Evolutionary conservation across 2,888 invertebrate species (phyloP).

Genomic region (Drosophila anomelani): DNA sequence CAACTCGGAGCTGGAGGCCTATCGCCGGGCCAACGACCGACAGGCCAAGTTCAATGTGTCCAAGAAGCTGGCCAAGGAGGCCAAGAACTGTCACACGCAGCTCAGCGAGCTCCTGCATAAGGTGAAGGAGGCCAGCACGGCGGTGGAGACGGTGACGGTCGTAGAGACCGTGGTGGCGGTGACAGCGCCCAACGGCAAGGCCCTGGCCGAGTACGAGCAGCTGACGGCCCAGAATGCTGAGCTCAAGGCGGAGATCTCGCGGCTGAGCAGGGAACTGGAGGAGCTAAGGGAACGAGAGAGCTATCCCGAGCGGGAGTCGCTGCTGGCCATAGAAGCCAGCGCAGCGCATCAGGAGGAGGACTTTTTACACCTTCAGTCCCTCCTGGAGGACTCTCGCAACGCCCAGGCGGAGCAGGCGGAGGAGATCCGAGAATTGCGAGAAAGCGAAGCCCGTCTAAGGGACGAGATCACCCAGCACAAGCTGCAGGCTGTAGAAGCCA

Average conservation of each 20-base stretch:
- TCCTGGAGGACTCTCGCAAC: slow-evolving; percentile 6
- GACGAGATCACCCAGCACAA: slow-evolving; percentile 80
- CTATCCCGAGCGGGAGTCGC: slow-evolving; percentile 58
- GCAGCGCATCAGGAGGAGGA: slow-evolving; percentile 1
- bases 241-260: slow-evolving; percentile 68
- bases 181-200: slow-evolving; percentile 82
- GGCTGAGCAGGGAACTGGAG: slow-evolving; percentile 53
- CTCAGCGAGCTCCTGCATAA: slow-evolving; percentile 80
- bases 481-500: slow-evolving; percentile 56
- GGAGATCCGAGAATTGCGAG: slow-evolving; percentile 6
- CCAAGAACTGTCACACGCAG: slow-evolving; percentile 82
- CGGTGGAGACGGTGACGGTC: slow-evolving; percentile 80
- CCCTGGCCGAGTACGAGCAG: slow-evolving; percentile 82
- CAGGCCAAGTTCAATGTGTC: slow-evolving; percentile 82
- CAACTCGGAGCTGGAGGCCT: slow-evolving; percentile 83
- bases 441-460: slow-evolving; percentile 76
- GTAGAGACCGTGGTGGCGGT: slow-evolving; percentile 81
- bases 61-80: slow-evolving; percentile 84
- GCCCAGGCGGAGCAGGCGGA: slow-evolving; percentile 3
- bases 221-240: slow-evolving; percentile 80
- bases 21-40: slow-evolving; percentile 83
- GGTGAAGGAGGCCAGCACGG: slow-evolving; percentile 80
- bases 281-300: slow-evolving; percentile 57
- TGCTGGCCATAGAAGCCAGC: slow-evolving; percentile 42
- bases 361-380: slow-evolving; percentile 23